A percentile compares a stretch with the other conserved stretches of the same genome.
phyloP scores from a whole-genome alignment of 2,113 vertebrate species.

The Anhinga anhinga region DNA sequence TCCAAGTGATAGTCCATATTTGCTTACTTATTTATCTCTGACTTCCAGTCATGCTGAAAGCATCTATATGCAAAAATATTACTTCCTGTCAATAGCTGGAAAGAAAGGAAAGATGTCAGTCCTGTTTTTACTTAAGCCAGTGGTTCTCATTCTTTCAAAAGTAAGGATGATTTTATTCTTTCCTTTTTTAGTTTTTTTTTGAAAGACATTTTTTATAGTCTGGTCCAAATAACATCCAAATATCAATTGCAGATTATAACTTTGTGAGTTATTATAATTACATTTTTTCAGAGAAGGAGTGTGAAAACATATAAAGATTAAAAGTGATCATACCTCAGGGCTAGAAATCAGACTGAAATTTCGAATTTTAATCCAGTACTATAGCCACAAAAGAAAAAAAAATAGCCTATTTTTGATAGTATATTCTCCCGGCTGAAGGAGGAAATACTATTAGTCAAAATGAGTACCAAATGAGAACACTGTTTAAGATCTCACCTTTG shows the following conservation, averaged over 20 bases:
- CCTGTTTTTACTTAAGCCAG: background rate
- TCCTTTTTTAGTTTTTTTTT: background rate
- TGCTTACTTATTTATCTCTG: background rate
- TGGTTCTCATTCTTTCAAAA: background rate
- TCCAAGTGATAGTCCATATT: background rate
- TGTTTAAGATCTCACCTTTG: background rate
- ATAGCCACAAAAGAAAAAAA: background rate
- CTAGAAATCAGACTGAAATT: background rate
- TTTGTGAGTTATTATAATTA: background rate
- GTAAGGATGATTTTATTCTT: background rate
- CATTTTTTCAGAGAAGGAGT: background rate
- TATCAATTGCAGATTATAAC: background rate
- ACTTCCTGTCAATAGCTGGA: background rate
- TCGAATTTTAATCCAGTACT: background rate
- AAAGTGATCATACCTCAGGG: background rate
- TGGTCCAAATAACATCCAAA: background rate
- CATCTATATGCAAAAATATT: background rate
- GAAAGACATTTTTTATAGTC: background rate
- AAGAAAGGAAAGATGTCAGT: background rate
- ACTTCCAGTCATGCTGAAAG: background rate
- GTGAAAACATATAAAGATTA: background rate
- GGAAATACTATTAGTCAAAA: background rate
- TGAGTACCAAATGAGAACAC: background rate
- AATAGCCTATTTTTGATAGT: background rate
- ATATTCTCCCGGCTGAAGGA: background rate